Conservation (phyloP, 2,888 invertebrate genomes). For the Monochamus alternatus region DNA sequence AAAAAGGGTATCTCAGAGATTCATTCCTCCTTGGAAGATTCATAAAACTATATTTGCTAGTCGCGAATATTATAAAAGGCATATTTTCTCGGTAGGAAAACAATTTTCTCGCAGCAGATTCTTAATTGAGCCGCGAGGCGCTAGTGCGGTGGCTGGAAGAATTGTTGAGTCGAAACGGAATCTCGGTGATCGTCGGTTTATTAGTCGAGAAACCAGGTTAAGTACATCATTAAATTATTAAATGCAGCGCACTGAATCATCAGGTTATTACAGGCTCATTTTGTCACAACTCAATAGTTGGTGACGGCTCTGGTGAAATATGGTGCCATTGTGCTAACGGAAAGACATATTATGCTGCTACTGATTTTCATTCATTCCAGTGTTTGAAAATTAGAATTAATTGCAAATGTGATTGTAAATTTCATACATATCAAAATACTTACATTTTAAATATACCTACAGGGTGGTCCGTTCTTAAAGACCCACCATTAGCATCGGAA, state of each 20-base stretch:
- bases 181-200: conserved; percentile 5
- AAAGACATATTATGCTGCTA: conserved; percentile 7
- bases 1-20: too few relatives aligned
- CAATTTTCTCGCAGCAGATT: conserved; percentile 2
- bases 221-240: conserved; percentile 30
- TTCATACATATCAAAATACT: too few relatives aligned
- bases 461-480: too few relatives aligned
- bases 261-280: conserved; percentile 23
- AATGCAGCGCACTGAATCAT: conserved; percentile 24
- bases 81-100: conserved; percentile 10
- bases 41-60: too few relatives aligned
- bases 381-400: too few relatives aligned
- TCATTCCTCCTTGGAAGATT: too few relatives aligned
- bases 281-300: conserved; percentile 18
- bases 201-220: conserved; percentile 28
- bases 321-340: conserved; percentile 3
- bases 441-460: too few relatives aligned
- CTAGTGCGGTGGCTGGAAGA: conserved; percentile 17
- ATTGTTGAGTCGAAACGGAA: neutral
- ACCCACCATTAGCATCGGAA: too few relatives aligned
- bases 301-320: conserved; percentile 8
- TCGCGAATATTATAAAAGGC: neutral
- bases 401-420: too few relatives aligned
- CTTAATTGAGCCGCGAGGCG: conserved; percentile 24
- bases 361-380: neutral